Conservation (phyloP, 2,888 invertebrate genomes). For the Melinaea menophilus region DNA sequence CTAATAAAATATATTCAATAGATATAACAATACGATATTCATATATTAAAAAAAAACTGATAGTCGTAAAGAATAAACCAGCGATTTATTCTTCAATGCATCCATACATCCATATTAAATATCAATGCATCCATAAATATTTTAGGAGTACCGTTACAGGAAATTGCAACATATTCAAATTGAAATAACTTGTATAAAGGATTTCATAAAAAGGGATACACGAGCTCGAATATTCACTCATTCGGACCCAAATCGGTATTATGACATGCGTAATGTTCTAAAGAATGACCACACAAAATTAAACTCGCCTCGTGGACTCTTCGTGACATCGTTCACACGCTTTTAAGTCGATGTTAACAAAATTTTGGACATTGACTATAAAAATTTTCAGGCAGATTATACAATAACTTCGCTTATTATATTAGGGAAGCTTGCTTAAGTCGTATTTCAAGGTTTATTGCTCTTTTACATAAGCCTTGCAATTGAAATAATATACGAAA, state of each 20-base stretch:
- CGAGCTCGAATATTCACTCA: constrained; percentile 21
- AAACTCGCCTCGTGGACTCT: constrained; percentile 47
- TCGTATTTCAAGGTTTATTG: constrained; percentile 69
- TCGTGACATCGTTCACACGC: constrained; percentile 36
- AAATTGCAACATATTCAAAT: constrained; percentile 5
- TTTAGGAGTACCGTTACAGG: constrained; percentile 1
- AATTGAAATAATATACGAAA: constrained; percentile 5
- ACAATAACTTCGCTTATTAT: constrained; percentile 70
- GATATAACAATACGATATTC: background rate
- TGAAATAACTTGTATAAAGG: constrained; percentile 10
- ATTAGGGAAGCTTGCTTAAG: constrained; percentile 54
- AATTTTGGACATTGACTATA: constrained; percentile 64
- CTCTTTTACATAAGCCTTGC: constrained; percentile 60
- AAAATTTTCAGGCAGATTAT: constrained; percentile 71
- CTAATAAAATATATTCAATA: background rate
- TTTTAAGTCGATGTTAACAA: constrained; percentile 62
- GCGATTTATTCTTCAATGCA: background rate
- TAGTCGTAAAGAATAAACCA: background rate
- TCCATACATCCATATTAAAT: background rate
- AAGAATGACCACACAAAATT: constrained; percentile 57
- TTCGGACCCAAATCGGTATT: constrained; percentile 22
- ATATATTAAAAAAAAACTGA: background rate
- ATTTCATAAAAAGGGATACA: constrained; percentile 19
- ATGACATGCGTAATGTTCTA: constrained; percentile 26
- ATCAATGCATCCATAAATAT: constrained; percentile 3